These are phyloP conservation scores for Leptura quadrifasciata DNA, from an alignment of 2,888 invertebrate genomes.

Conservation along the genomic window DNA sequence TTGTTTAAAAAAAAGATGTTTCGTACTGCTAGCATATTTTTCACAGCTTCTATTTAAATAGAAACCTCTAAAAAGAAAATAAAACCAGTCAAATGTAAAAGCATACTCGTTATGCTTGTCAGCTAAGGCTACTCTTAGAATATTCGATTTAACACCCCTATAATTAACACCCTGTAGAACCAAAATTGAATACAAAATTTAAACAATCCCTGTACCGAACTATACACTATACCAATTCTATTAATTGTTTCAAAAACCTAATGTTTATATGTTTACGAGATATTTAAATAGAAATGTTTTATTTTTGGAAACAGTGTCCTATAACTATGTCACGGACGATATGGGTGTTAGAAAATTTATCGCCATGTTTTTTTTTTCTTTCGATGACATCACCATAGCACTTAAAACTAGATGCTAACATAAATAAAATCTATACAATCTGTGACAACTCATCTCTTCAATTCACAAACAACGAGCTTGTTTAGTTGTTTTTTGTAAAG, in stretches of 20 bases:
- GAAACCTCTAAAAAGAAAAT: too few relatives aligned
- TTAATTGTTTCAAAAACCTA: background rate
- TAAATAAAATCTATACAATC: conserved; percentile 18
- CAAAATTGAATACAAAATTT: background rate
- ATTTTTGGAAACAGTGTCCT: conserved; percentile 4
- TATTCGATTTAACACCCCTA: too few relatives aligned
- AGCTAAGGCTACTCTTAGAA: too few relatives aligned
- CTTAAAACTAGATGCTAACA: conserved; percentile 2
- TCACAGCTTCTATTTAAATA: too few relatives aligned
- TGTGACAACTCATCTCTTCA: background rate
- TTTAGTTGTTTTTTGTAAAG: background rate
- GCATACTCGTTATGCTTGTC: too few relatives aligned
- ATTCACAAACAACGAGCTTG: background rate
- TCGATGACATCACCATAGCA: conserved; percentile 17
- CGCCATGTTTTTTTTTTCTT: background rate
- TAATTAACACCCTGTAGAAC: background rate
- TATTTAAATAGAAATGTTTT: conserved; percentile 4
- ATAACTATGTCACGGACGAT: conserved; percentile 32
- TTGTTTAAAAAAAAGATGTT: too few relatives aligned
- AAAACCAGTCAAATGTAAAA: too few relatives aligned
- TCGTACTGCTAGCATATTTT: too few relatives aligned
- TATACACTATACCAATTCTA: background rate
- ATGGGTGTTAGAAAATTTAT: conserved; percentile 13
- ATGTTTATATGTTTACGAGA: conserved; percentile 13
- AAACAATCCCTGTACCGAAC: background rate